Percentiles rank a stretch among this genome's conserved stretches.
These are phyloP conservation scores for Sebastolobus altivelis DNA, from an alignment of 2,797 vertebrate genomes.

Conservation along the genomic window DNA sequence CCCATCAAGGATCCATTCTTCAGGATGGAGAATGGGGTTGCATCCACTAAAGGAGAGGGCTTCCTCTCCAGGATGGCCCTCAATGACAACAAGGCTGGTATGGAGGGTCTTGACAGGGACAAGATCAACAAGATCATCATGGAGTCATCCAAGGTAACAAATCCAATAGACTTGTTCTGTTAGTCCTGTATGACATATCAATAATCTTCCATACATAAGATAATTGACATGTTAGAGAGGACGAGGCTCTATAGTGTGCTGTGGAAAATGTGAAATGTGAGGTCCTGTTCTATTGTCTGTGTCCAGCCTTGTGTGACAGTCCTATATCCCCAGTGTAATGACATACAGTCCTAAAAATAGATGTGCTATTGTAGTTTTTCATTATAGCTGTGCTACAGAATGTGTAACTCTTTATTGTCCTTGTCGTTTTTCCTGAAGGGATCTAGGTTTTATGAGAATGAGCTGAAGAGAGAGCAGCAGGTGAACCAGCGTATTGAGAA, in stretches of 20 bases:
- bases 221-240: background rate
- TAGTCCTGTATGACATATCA: background rate
- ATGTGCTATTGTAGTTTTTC: constrained; percentile 24
- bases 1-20: background rate
- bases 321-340: constrained; percentile 4
- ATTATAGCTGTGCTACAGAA: constrained; percentile 12
- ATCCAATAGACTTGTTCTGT: background rate
- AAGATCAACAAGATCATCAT: constrained; percentile 99
- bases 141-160: constrained; percentile 92
- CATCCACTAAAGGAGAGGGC: constrained; percentile 69
- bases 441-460: constrained; percentile 95
- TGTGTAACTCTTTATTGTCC: constrained; percentile 16
- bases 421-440: constrained; percentile 78
- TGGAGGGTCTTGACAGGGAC: constrained; percentile 97
- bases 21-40: constrained; percentile 65
- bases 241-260: constrained; percentile 4
- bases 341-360: constrained; percentile 20
- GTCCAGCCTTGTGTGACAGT: constrained; percentile 34
- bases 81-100: constrained; percentile 99
- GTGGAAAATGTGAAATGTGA: constrained; percentile 10
- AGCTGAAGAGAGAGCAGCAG: constrained; percentile 94
- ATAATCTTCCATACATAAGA: background rate
- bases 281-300: constrained; percentile 26
- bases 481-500: constrained; percentile 95
- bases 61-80: constrained; percentile 93